A percentile compares a stretch with the other conserved stretches of the same genome.
phyloP scores from a whole-genome alignment of 2,888 invertebrate genomes.

The Sylvicola fuscatus region DNA sequence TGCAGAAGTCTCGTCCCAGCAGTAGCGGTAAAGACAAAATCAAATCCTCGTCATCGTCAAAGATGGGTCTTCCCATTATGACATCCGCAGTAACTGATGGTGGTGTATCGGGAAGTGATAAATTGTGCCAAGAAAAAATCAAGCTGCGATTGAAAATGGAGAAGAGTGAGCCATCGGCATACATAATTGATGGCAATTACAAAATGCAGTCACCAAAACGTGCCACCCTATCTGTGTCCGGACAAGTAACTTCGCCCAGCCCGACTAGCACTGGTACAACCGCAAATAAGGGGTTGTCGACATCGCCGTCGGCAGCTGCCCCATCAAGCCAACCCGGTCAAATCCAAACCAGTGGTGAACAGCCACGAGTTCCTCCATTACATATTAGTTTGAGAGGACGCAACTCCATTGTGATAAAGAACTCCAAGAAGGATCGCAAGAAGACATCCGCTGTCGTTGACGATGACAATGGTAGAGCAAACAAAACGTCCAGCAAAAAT shows the following conservation, averaged over 20 bases:
- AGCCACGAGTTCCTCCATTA: slow-evolving; percentile 67
- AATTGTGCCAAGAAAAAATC: slow-evolving; percentile 42
- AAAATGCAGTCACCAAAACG: slow-evolving; percentile 29
- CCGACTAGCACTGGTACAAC: slow-evolving; percentile 16
- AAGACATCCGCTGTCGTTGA: slow-evolving; percentile 19
- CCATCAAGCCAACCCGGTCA: slow-evolving; percentile 6
- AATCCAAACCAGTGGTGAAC: slow-evolving; percentile 31
- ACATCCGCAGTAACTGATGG: slow-evolving; percentile 1
- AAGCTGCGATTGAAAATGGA: slow-evolving; percentile 66
- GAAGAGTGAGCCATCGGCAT: slow-evolving; percentile 61
- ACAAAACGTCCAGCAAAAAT: too few relatives aligned
- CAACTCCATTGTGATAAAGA: slow-evolving; percentile 67
- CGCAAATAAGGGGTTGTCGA: slow-evolving; percentile 11
- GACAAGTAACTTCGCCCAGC: slow-evolving; percentile 11
- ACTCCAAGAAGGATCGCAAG: slow-evolving; percentile 47
- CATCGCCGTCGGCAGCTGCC: slow-evolving; percentile 8
- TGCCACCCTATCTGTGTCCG: slow-evolving; percentile 12
- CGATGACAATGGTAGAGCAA: too few relatives aligned
- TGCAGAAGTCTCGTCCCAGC: slow-evolving; percentile 6
- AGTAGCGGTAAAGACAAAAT: not conserved
- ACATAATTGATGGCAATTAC: slow-evolving; percentile 62
- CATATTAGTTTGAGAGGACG: slow-evolving; percentile 72
- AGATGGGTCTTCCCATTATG: slow-evolving; percentile 17
- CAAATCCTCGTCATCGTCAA: too few relatives aligned
- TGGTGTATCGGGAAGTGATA: slow-evolving; percentile 6